phyloP scores from a whole-genome alignment of 1,140 invertebrate genomes.

The Drosophila kurseongensis region DNA sequence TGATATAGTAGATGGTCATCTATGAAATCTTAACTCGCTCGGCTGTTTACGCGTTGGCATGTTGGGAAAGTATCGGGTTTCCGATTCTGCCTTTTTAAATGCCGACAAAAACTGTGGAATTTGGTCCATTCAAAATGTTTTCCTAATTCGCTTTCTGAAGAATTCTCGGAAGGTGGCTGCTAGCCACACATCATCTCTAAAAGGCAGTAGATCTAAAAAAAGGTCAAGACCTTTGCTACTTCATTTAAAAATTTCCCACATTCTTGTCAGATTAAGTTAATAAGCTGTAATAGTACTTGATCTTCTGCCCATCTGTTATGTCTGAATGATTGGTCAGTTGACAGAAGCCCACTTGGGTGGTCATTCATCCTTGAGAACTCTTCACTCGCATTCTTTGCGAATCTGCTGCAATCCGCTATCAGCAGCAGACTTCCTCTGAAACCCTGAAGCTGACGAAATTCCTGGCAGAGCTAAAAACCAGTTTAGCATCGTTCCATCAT shows the following conservation, averaged over 20 bases:
- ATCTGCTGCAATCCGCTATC: conserved; percentile 36
- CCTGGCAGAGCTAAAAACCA: conserved; percentile 32
- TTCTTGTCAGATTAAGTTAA: conserved; percentile 5
- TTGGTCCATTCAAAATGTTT: conserved; percentile 21
- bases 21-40: conserved; percentile 37
- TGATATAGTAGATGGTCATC: conserved; percentile 26
- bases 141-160: conserved; percentile 14
- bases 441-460: conserved; percentile 24
- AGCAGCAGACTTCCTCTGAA: conserved; percentile 30
- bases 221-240: neutral
- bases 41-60: conserved; percentile 14
- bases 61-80: conserved; percentile 40
- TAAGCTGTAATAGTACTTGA: conserved; percentile 39
- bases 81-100: conserved; percentile 26
- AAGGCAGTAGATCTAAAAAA: neutral
- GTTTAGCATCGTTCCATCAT: conserved; percentile 38
- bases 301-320: conserved; percentile 10
- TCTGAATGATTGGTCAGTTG: conserved; percentile 30
- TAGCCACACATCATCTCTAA: conserved; percentile 5
- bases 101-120: conserved; percentile 38
- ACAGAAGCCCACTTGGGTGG: conserved; percentile 38
- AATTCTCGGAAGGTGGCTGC: conserved; percentile 20
- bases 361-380: conserved; percentile 29
- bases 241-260: conserved; percentile 23
- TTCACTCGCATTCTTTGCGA: conserved; percentile 20